These are phyloP conservation scores for Sebastes elongatus DNA, from an alignment of 2,797 vertebrate genomes.

Conservation along the genomic window DNA sequence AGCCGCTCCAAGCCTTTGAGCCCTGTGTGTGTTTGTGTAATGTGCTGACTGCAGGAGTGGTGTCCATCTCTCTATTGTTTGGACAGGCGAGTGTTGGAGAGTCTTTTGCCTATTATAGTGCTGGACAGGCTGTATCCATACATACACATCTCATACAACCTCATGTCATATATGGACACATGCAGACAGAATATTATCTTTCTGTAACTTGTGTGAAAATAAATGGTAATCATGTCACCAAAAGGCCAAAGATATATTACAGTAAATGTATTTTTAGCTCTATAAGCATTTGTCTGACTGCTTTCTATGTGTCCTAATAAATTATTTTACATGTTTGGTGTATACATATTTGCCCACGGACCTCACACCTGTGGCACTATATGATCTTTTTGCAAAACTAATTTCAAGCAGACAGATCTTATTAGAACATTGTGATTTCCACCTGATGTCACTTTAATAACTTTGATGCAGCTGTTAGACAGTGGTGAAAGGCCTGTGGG, in stretches of 20 bases:
- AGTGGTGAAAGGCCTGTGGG: not conserved
- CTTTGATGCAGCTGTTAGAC: not conserved
- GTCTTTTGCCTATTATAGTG: conserved; percentile 25
- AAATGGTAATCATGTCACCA: not conserved
- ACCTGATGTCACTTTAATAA: not conserved
- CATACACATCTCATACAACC: not conserved
- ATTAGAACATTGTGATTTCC: not conserved
- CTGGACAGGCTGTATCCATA: conserved; percentile 12
- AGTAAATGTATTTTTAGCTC: not conserved
- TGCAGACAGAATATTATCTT: not conserved
- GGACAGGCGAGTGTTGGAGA: conserved; percentile 12
- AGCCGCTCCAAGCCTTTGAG: conserved; percentile 76
- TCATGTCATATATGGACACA: not conserved
- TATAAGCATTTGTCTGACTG: not conserved
- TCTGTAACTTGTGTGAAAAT: not conserved
- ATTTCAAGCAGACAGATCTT: not conserved
- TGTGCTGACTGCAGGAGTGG: conserved; percentile 86
- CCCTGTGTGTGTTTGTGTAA: conserved; percentile 78
- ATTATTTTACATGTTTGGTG: not conserved
- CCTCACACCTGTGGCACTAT: not conserved
- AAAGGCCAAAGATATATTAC: not conserved
- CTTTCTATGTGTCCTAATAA: not conserved
- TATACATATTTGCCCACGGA: not conserved
- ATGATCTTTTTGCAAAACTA: not conserved
- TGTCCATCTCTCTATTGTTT: conserved; percentile 58